Evolutionary conservation across 1,140 invertebrate genomes (phyloP), one percentile per base, ranked within the genome.

Genomic region (Ephestia elutella): DNA sequence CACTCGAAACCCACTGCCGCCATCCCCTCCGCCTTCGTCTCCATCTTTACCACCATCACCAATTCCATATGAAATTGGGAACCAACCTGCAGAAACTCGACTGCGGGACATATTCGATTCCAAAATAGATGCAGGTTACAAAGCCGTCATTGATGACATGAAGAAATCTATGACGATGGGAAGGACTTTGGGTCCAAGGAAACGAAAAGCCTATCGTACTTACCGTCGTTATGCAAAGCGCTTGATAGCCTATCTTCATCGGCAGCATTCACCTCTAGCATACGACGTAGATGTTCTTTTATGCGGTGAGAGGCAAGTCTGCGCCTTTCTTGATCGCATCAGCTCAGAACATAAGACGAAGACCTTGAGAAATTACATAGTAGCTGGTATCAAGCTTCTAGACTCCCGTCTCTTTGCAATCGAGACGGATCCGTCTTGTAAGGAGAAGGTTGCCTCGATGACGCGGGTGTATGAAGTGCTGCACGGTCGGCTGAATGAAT

Each of bases 101-200:
- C 57, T 87, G 5, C 75, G 68, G 25, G 82, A 88, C 56, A 88
- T 88, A 25, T 88, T 86, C 55, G 83, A 88, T 62, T 80, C 82
- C 0, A 88, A 87, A 80, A 73, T 82, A 25, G 82, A 86, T 56
- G 82, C 75, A 7, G 78, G 81, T 38, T 90, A 89, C 60, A 90
- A 89, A 80, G 87, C 87, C 13, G 83, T 90, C 1, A 90, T 90
- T 21, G 88, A 90, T 66, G 87, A 90, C 44, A 89, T 90, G 89
- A 90, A 90, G 65, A 90, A 89, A 72, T 87, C 83, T 2, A 90
- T 90, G 89, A 86, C 79, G 0, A 87, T 87, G 81, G 89, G 89
- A 8, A 77, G 87, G 54, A 88, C 84, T 5, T 70, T 90, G 0
- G 85, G 87, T 44, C 68, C 87, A 1, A 75, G 86, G 56, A 90